These are phyloP conservation scores for Rhinogobius similis DNA, from an alignment of 2,113 vertebrate genomes.

Conservation along the genomic window DNA sequence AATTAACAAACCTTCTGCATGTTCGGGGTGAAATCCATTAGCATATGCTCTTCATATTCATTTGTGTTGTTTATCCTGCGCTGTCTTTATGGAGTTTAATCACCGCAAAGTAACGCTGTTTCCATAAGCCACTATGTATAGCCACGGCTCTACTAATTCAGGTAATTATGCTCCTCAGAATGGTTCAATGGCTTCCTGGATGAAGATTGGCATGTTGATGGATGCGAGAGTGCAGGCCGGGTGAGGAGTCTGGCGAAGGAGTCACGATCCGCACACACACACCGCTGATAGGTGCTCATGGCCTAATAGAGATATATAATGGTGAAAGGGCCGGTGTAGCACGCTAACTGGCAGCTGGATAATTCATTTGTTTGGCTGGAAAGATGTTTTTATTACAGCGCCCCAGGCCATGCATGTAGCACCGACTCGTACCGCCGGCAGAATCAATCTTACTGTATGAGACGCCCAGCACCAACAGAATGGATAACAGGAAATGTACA, in stretches of 20 bases:
- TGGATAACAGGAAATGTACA: not conserved
- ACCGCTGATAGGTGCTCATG: slow-evolving; percentile 8
- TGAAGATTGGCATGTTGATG: slow-evolving; percentile 71
- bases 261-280: slow-evolving; percentile 33
- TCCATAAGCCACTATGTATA: slow-evolving; percentile 34
- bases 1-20: not conserved
- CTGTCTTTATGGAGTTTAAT: slow-evolving; percentile 43
- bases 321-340: not conserved
- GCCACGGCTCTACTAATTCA: slow-evolving; percentile 47
- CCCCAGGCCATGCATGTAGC: slow-evolving; percentile 19
- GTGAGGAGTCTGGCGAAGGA: slow-evolving; percentile 17
- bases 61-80: slow-evolving; percentile 22
- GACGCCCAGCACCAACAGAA: not conserved
- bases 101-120: slow-evolving; percentile 13
- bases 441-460: slow-evolving; percentile 23
- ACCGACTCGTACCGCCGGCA: slow-evolving; percentile 8
- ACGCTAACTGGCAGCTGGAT: slow-evolving; percentile 27
- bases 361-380: slow-evolving; percentile 44
- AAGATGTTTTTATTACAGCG: slow-evolving; percentile 29
- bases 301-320: slow-evolving; percentile 33
- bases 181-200: slow-evolving; percentile 53
- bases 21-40: not conserved
- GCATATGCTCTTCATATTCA: not conserved
- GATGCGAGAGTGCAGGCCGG: slow-evolving; percentile 38
- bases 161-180: slow-evolving; percentile 64